Evolutionary conservation across 2,113 vertebrate species (phyloP), one percentile per base, ranked within the genome.

Genomic region (Pandion haliaetus): DNA sequence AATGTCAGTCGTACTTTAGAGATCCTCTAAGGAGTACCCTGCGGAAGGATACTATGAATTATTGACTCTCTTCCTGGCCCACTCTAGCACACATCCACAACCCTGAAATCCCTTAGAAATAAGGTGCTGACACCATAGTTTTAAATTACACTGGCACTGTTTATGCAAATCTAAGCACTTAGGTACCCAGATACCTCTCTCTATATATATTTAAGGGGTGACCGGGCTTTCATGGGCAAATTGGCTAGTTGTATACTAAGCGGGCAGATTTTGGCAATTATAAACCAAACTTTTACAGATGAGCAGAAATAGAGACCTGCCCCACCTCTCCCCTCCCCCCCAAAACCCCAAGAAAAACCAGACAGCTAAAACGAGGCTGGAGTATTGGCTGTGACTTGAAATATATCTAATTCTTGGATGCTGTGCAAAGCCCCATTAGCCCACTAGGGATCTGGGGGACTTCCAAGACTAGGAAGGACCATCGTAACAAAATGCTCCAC

Each of bases 311-410:
- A 28, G 6, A 9, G 47, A 58, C 49, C 7, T 55, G 5, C 7
- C 3, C 32, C 31, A 31, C 6, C 20, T 52, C 25, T 28, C 14
- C 50, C 26, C 26, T 6, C 50, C 99, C 98, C 94, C 98, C 95
- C 86, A 98, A 17, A 23, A 59, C n/a, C n/a, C n/a, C n/a, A 29
- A 63, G 49, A 21, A 42, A 70, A 28, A 6, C 17, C 44, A 44
- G 15, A 45, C 15, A 38, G 59, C 20, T 72, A 67, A 91, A 80
- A 52, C 31, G 17, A 81, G 36, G 17, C 34, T 89, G n/a, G 50
- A 58, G 2, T 49, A 45, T 62, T 57, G 57, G 24, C 42, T 81
- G 23, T 52, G 17, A 81, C 72, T 92, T 89, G 54, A 76, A 73
- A 63, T 52, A 14, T 24, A 47, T 81, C 49, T 81, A 44, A 36